Evolutionary conservation across 2,113 vertebrate genomes (phyloP).

Genomic region (Nymphicus hollandicus): DNA sequence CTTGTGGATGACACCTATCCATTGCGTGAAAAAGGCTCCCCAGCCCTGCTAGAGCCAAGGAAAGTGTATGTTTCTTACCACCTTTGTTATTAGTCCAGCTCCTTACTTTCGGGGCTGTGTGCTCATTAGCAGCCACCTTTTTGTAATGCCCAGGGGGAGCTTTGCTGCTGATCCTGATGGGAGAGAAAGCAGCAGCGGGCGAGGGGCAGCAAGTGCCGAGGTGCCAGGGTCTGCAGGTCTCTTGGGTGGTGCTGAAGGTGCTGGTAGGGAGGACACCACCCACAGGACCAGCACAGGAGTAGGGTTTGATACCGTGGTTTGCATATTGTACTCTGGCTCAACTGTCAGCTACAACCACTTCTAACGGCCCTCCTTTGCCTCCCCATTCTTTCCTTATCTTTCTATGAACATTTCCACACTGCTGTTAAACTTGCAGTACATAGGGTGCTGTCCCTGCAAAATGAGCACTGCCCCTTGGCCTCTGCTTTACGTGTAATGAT

Average conservation of each 20-base stretch:
- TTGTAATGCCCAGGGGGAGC: background rate
- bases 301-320: background rate
- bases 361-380: background rate
- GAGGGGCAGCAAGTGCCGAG: background rate
- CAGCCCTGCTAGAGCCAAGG: background rate
- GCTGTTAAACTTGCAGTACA: background rate
- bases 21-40: background rate
- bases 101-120: background rate
- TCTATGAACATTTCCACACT: background rate
- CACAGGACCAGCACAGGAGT: background rate
- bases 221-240: background rate
- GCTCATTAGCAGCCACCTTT: background rate
- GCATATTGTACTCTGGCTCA: background rate
- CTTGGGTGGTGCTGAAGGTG: background rate
- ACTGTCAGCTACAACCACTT: background rate
- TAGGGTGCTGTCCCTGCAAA: background rate
- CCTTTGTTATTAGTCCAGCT: background rate
- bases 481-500: background rate
- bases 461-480: background rate
- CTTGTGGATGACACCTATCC: background rate
- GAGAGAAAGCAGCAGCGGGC: accelerated
- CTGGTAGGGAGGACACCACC: background rate
- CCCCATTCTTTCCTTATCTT: background rate
- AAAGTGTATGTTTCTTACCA: background rate
- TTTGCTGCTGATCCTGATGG: background rate